A percentile compares a stretch with the other conserved stretches of the same genome.
phyloP scores from a whole-genome alignment of 2,797 vertebrate species.

The Avahi laniger region DNA sequence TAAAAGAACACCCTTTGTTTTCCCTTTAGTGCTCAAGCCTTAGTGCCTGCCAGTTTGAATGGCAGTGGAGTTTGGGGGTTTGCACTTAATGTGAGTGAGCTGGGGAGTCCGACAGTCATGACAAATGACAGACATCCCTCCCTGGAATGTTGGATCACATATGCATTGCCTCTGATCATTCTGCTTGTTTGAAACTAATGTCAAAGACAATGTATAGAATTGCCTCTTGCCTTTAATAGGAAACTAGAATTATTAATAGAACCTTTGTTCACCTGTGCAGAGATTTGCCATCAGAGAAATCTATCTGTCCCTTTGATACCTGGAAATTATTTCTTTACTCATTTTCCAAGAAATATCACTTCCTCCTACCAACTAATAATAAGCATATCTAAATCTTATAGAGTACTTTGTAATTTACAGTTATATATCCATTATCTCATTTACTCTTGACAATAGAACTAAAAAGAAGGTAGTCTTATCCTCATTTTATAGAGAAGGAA shows the following conservation, averaged over 20 bases:
- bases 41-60: neutral
- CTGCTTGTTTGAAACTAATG: conserved; percentile 19
- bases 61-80: neutral
- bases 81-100: conserved; percentile 1
- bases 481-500: neutral
- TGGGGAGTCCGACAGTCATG: neutral
- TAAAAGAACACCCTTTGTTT: neutral
- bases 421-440: neutral
- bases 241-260: conserved; percentile 38
- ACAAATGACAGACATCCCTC: neutral
- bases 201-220: neutral
- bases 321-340: conserved; percentile 19
- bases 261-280: neutral
- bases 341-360: neutral
- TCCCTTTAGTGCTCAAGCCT: neutral
- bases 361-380: neutral
- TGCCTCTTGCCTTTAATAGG: conserved; percentile 17
- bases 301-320: neutral
- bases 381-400: neutral
- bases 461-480: neutral
- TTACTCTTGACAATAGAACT: conserved; percentile 39
- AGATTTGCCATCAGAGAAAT: conserved; percentile 11
- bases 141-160: neutral
- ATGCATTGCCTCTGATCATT: neutral
- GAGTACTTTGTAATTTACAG: neutral